Evolutionary conservation across 2,113 vertebrate genomes (phyloP).

Genomic region (Fulmarus glacialis): DNA sequence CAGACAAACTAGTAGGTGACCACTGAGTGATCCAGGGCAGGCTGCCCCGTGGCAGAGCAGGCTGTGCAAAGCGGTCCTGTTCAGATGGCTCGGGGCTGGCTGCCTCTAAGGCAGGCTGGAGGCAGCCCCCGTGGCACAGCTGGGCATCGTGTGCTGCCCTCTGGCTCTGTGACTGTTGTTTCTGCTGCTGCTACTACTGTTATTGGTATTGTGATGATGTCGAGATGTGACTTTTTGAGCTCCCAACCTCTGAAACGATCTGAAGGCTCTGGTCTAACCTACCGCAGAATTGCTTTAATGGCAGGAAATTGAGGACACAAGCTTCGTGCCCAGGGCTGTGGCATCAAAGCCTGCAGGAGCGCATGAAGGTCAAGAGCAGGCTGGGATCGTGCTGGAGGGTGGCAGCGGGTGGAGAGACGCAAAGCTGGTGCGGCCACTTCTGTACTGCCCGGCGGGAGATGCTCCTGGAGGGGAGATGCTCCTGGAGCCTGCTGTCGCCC

Average conservation of each 20-base stretch:
- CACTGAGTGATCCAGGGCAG: neutral
- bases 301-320: neutral
- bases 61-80: neutral
- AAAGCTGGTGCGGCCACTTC: neutral
- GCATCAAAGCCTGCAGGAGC: neutral
- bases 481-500: neutral
- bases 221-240: neutral
- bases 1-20: neutral
- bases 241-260: neutral
- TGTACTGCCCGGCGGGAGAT: fast-evolving
- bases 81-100: neutral
- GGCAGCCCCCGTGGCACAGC: neutral
- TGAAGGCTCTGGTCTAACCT: neutral
- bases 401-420: neutral
- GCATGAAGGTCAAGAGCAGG: neutral
- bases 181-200: neutral
- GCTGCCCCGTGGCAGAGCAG: neutral
- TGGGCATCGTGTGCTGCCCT: neutral
- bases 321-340: neutral
- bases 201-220: neutral
- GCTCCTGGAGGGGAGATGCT: neutral
- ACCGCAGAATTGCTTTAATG: neutral
- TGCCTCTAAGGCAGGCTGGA: neutral
- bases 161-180: neutral
- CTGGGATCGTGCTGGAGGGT: neutral